These are phyloP conservation scores for Cynodonichthys magdalenae DNA, from an alignment of 2,797 vertebrate genomes.

Conservation along the genomic window DNA sequence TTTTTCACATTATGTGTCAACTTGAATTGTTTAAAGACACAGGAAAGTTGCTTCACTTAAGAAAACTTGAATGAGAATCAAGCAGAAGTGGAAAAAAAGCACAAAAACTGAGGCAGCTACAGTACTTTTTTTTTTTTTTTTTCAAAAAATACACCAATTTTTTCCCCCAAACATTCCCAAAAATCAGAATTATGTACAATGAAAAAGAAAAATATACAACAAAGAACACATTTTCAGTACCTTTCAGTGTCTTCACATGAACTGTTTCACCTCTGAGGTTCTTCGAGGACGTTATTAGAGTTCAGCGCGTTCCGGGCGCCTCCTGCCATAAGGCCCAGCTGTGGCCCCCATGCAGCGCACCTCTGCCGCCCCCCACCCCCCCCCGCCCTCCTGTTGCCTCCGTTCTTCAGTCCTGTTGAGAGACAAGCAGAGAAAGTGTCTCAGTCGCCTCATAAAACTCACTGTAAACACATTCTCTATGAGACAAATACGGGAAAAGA, in stretches of 20 bases:
- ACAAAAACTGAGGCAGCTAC: background rate
- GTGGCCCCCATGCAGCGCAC: slow-evolving; percentile 61
- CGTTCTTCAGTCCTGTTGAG: slow-evolving; percentile 49
- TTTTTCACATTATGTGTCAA: no score
- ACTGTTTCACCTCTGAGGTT: slow-evolving; percentile 70
- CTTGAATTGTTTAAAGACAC: slow-evolving; percentile 9
- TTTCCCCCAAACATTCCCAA: no score
- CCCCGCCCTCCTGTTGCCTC: slow-evolving; percentile 48
- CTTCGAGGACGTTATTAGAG: slow-evolving; percentile 69
- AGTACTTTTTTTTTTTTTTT: background rate
- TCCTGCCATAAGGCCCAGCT: slow-evolving; percentile 76
- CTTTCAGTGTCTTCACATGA: slow-evolving; percentile 79
- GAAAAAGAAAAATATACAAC: no score
- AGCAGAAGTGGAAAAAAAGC: background rate
- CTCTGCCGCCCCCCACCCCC: slow-evolving; percentile 35
- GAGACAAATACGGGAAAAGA: slow-evolving; percentile 45
- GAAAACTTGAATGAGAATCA: slow-evolving; percentile 9
- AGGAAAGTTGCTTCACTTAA: slow-evolving; percentile 15
- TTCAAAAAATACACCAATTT: no score
- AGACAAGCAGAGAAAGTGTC: slow-evolving; percentile 55
- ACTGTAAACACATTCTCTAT: slow-evolving; percentile 70
- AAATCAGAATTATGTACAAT: no score
- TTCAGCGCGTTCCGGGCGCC: slow-evolving; percentile 53
- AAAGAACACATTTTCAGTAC: slow-evolving; percentile 38
- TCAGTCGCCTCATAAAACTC: slow-evolving; percentile 61